Percentiles rank a stretch among this genome's conserved stretches.
Conservation (phyloP, 2,113 vertebrate species). For the Paralichthys olivaceus region DNA sequence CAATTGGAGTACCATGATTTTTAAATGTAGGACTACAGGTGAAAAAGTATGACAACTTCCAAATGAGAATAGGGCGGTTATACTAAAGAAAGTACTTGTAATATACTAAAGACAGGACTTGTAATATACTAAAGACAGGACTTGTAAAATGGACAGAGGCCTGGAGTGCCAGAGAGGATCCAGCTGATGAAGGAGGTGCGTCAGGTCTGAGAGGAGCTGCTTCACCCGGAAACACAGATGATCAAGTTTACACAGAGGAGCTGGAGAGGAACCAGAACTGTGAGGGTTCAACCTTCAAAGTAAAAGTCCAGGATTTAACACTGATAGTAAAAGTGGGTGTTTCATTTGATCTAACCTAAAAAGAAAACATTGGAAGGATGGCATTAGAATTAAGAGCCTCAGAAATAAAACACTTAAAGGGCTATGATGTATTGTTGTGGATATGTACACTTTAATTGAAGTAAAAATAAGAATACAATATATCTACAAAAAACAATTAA, state of each 20-base stretch:
- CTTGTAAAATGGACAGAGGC: too few relatives aligned
- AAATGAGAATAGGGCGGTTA: neutral
- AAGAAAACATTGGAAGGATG: neutral
- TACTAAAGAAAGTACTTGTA: neutral
- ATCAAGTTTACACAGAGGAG: conserved; percentile 23
- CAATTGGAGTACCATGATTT: neutral
- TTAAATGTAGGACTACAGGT: neutral
- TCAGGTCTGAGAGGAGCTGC: conserved; percentile 66
- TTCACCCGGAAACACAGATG: conserved; percentile 53
- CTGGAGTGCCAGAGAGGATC: neutral
- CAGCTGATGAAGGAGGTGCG: conserved; percentile 61
- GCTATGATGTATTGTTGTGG: too few relatives aligned
- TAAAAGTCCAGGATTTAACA: conserved; percentile 11
- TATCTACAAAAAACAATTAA: too few relatives aligned
- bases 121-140: too few relatives aligned
- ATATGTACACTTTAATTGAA: too few relatives aligned
- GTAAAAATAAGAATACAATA: too few relatives aligned
- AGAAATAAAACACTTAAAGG: too few relatives aligned
- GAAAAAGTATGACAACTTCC: neutral
- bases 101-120: neutral
- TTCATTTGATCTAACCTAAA: neutral
- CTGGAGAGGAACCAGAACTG: neutral
- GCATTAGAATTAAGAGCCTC: too few relatives aligned
- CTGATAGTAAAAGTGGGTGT: fast-evolving
- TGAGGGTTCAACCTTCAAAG: conserved; percentile 5